A percentile compares a stretch with the other conserved stretches of the same genome.
Conservation (phyloP, 1,140 invertebrate species). For the Drosophila dunni region DNA sequence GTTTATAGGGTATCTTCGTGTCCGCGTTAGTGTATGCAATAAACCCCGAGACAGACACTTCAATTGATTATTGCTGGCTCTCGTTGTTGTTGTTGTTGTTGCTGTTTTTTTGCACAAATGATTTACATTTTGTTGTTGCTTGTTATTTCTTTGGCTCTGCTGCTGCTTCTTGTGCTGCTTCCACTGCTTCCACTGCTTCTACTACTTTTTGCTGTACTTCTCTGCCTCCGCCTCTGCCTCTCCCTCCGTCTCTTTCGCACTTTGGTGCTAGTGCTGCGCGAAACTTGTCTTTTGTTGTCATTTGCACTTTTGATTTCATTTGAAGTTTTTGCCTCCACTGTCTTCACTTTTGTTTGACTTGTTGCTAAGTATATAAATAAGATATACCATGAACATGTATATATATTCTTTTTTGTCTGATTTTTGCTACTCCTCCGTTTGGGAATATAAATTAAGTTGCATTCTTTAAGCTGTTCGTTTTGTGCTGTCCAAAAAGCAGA, state of each 20-base stretch:
- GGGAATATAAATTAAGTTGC: constrained; percentile 72
- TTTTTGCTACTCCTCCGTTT: constrained; percentile 49
- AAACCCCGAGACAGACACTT: constrained; percentile 69
- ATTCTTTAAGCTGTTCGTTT: constrained; percentile 47
- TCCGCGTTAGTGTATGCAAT: constrained; percentile 26
- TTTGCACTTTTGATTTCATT: constrained; percentile 82
- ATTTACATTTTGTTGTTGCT: constrained; percentile 70
- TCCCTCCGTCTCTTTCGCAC: constrained; percentile 10
- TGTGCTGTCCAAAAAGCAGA: constrained; percentile 15
- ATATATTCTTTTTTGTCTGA: constrained; percentile 14
- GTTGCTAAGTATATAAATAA: constrained; percentile 14
- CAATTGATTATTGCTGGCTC: constrained; percentile 74
- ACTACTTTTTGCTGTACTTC: not conserved
- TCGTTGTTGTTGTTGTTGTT: constrained; percentile 30
- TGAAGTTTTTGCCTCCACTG: constrained; percentile 63
- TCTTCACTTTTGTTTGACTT: constrained; percentile 66
- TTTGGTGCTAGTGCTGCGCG: constrained; percentile 13
- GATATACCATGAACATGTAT: constrained; percentile 1
- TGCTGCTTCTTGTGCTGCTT: not conserved
- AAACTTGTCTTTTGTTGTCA: constrained; percentile 74
- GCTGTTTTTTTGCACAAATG: constrained; percentile 58
- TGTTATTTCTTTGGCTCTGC: constrained; percentile 13
- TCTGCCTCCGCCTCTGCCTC: constrained; percentile 3
- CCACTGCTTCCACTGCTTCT: not conserved
- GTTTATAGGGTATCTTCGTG: constrained; percentile 7